Conservation (phyloP, 2,888 invertebrate species). For the Apodemia mormo region DNA sequence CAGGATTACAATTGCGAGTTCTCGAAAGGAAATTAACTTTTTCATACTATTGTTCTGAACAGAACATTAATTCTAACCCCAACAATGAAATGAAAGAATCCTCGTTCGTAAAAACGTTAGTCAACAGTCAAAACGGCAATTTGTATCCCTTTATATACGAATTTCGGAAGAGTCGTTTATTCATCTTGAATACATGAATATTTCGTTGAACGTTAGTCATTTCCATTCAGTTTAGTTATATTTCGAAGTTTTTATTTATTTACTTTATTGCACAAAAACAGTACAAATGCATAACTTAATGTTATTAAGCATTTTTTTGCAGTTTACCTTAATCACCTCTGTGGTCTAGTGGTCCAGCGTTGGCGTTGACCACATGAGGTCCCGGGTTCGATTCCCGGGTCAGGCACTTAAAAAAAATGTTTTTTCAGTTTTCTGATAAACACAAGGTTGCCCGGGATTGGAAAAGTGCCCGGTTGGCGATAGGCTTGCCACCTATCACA, state of each 20-base stretch:
- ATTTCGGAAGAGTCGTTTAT: conserved; percentile 1
- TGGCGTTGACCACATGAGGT: too few relatives aligned
- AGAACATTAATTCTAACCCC: neutral
- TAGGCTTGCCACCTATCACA: too few relatives aligned
- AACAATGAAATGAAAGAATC: neutral
- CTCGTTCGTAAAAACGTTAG: neutral
- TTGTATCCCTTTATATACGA: conserved; percentile 10
- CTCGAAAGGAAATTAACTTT: neutral
- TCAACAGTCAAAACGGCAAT: conserved; percentile 6
- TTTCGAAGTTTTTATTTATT: neutral
- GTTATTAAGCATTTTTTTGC: too few relatives aligned
- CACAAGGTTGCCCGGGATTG: too few relatives aligned
- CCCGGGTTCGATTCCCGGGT: too few relatives aligned
- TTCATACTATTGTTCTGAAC: neutral
- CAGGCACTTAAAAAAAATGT: too few relatives aligned
- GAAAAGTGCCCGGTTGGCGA: too few relatives aligned
- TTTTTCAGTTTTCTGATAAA: too few relatives aligned
- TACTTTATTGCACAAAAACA: too few relatives aligned
- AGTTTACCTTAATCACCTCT: too few relatives aligned
- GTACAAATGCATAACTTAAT: too few relatives aligned
- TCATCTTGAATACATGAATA: conserved; percentile 5
- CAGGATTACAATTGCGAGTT: neutral
- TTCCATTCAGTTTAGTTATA: neutral
- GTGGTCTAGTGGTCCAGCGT: too few relatives aligned
- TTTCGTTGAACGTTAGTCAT: neutral